phyloP scores from a whole-genome alignment of 2,113 vertebrate genomes.

The Phylloscopus trochilus region DNA sequence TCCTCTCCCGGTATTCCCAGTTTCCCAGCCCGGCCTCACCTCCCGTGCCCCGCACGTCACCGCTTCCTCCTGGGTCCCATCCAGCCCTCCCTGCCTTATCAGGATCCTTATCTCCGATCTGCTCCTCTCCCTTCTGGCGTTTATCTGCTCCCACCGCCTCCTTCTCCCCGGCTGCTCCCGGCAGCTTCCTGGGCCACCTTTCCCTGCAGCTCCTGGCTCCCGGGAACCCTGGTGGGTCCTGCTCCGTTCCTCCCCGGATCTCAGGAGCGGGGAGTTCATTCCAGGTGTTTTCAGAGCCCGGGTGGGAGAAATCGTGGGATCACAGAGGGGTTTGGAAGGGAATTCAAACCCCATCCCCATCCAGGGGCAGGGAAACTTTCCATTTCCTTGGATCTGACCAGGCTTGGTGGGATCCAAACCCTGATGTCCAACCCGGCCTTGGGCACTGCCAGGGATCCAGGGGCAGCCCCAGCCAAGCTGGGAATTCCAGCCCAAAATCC shows the following conservation, averaged over 20 bases:
- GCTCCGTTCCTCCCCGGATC: background rate
- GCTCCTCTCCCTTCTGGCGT: background rate
- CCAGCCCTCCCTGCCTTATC: background rate
- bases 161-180: background rate
- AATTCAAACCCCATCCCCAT: background rate
- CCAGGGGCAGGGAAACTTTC: background rate
- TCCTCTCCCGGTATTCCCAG: too few relatives aligned
- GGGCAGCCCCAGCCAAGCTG: too few relatives aligned
- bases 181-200: background rate
- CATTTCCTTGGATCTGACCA: too few relatives aligned
- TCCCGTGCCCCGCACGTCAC: background rate
- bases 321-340: background rate
- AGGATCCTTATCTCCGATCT: background rate
- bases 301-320: background rate
- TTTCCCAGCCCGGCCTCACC: background rate
- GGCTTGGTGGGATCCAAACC: too few relatives aligned
- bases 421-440: accelerated
- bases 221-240: background rate
- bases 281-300: accelerated
- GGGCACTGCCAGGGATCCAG: too few relatives aligned
- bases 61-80: background rate
- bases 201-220: background rate
- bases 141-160: background rate
- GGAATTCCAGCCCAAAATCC: too few relatives aligned
- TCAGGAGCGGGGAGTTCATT: accelerated